Evolutionary conservation across 2,113 vertebrate species (phyloP).

Genomic region (Egretta garzetta): DNA sequence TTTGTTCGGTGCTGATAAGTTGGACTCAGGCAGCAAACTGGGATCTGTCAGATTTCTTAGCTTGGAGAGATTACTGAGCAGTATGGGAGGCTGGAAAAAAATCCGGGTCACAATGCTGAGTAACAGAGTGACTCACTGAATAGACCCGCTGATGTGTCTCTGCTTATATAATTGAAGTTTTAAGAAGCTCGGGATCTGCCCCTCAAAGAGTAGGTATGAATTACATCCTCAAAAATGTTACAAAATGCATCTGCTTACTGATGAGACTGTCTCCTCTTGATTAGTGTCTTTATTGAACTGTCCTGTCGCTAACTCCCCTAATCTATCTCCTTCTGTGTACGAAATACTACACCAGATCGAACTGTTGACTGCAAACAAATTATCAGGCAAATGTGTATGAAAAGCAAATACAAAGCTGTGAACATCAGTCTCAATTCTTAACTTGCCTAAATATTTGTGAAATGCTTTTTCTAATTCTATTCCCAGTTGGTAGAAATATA

Average conservation of each 20-base stretch:
- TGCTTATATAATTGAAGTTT: background rate
- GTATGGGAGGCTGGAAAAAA: background rate
- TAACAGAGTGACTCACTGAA: background rate
- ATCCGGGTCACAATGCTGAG: background rate
- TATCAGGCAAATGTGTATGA: background rate
- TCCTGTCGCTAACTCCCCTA: background rate
- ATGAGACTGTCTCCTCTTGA: background rate
- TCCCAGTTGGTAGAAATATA: background rate
- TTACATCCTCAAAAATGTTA: background rate
- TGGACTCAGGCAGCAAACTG: background rate
- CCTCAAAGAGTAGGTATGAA: background rate
- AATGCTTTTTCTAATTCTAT: background rate
- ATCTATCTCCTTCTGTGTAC: background rate
- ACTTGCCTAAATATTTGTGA: conserved; percentile 8
- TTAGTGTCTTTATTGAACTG: background rate
- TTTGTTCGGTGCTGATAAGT: background rate
- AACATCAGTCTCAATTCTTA: background rate
- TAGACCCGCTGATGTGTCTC: background rate
- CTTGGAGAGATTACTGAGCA: background rate
- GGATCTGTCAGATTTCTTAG: background rate
- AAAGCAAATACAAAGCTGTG: background rate
- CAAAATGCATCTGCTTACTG: background rate
- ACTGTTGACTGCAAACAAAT: background rate
- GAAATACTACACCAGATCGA: rapidly evolving
- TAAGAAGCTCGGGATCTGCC: background rate